Conservation (phyloP, 2,888 invertebrate species). For the Antitype chi region DNA sequence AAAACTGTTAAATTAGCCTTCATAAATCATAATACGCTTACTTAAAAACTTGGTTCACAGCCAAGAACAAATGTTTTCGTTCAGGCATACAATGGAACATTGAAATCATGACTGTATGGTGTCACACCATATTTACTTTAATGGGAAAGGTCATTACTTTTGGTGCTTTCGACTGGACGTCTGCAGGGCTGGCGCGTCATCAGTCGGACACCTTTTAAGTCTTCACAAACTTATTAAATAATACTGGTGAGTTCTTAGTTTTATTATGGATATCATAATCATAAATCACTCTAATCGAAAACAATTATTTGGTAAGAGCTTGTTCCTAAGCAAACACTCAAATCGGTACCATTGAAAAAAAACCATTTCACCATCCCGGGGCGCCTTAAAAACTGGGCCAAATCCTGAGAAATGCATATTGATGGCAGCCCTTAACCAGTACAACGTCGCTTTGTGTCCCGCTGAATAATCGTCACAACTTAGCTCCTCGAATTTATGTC, state of each 20-base stretch:
- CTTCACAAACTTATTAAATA: background rate
- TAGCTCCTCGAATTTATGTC: conserved; percentile 81
- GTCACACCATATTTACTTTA: conserved; percentile 69
- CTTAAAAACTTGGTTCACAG: conserved; percentile 64
- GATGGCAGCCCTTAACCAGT: conserved; percentile 66
- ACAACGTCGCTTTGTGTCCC: conserved; percentile 77
- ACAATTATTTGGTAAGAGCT: background rate
- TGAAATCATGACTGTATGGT: conserved; percentile 65
- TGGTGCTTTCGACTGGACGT: conserved; percentile 47
- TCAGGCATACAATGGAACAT: conserved; percentile 60
- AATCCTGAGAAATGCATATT: conserved; percentile 65
- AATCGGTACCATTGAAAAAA: conserved; percentile 5
- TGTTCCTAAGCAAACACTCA: background rate
- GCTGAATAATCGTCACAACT: conserved; percentile 84
- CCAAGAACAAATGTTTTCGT: conserved; percentile 64
- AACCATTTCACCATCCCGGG: conserved; percentile 21
- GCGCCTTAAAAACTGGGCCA: conserved; percentile 57
- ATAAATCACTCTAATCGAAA: background rate
- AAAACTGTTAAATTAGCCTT: conserved; percentile 57
- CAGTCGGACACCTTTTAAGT: background rate
- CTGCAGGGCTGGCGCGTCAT: conserved; percentile 44
- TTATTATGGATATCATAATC: background rate
- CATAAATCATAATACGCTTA: conserved; percentile 61
- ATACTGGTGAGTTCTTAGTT: background rate
- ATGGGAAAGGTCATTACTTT: conserved; percentile 65